phyloP scores from a whole-genome alignment of 2,888 invertebrate genomes.

The Cerceris rybyensis region DNA sequence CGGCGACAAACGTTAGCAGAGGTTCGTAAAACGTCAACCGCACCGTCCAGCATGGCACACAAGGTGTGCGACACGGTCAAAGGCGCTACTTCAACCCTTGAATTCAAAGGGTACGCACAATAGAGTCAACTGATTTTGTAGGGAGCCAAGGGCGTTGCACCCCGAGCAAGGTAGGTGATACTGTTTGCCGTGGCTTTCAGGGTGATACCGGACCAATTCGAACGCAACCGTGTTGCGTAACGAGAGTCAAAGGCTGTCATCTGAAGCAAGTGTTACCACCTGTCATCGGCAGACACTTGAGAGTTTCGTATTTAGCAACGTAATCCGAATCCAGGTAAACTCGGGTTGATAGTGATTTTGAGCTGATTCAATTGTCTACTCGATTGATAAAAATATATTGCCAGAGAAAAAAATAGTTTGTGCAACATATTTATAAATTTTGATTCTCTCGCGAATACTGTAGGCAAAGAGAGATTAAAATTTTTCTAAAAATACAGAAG shows the following conservation, averaged over 20 bases:
- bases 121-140: constrained; percentile 55
- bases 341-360: not conserved
- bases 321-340: constrained; percentile 9
- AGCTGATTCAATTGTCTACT: not conserved
- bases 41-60: constrained; percentile 41
- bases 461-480: too few species aligned
- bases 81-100: constrained; percentile 53
- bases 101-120: constrained; percentile 66
- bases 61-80: constrained; percentile 59
- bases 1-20: constrained; percentile 15
- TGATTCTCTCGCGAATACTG: too few species aligned
- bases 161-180: constrained; percentile 29
- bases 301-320: constrained; percentile 29
- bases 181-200: constrained; percentile 52
- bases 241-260: constrained; percentile 70
- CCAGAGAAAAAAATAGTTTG: too few species aligned
- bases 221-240: constrained; percentile 51
- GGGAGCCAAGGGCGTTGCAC: constrained; percentile 38
- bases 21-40: constrained; percentile 46
- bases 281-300: constrained; percentile 67
- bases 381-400: too few species aligned
- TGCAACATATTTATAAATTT: too few species aligned
- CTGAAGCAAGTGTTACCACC: constrained; percentile 67
- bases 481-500: too few species aligned
- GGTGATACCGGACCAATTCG: constrained; percentile 51